Percentiles rank a stretch among this genome's conserved stretches.
Conservation (phyloP, 1,140 invertebrate genomes). For the Forficula auricularia region DNA sequence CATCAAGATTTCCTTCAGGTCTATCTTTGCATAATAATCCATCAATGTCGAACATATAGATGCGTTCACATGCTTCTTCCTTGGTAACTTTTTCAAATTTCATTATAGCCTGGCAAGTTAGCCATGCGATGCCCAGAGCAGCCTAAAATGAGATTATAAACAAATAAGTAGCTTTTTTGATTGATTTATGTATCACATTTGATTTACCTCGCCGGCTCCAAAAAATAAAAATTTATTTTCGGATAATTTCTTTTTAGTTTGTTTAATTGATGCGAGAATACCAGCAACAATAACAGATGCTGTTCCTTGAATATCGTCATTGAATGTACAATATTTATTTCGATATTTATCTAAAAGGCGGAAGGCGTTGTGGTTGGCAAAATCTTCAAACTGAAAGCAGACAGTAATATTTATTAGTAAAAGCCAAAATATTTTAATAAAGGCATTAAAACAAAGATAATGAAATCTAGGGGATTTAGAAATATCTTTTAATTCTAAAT, state of each 20-base stretch:
- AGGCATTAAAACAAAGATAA: no score
- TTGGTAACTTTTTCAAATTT: constrained; percentile 52
- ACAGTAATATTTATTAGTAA: neutral
- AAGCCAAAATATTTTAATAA: no score
- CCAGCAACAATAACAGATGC: constrained; percentile 81
- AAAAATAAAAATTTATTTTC: constrained; percentile 79
- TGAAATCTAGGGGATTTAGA: no score
- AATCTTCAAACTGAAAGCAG: constrained; percentile 88
- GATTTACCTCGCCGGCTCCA: constrained; percentile 70
- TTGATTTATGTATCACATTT: neutral
- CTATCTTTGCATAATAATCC: constrained; percentile 64
- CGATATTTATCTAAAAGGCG: constrained; percentile 69
- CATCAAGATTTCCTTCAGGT: constrained; percentile 33
- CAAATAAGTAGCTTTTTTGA: neutral
- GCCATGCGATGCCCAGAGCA: constrained; percentile 66
- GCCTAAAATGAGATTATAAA: constrained; percentile 33
- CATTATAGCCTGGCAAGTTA: constrained; percentile 72
- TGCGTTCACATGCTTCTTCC: constrained; percentile 48
- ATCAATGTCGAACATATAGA: constrained; percentile 54
- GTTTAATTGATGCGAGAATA: constrained; percentile 58
- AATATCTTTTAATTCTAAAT: no score
- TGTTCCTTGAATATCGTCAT: constrained; percentile 91
- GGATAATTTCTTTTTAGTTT: constrained; percentile 57
- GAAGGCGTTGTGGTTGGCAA: constrained; percentile 82
- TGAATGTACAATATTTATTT: constrained; percentile 77